Base-by-base conservation (phyloP, 2,888 invertebrate species). In the Parascotia fuliginaria region DNA sequence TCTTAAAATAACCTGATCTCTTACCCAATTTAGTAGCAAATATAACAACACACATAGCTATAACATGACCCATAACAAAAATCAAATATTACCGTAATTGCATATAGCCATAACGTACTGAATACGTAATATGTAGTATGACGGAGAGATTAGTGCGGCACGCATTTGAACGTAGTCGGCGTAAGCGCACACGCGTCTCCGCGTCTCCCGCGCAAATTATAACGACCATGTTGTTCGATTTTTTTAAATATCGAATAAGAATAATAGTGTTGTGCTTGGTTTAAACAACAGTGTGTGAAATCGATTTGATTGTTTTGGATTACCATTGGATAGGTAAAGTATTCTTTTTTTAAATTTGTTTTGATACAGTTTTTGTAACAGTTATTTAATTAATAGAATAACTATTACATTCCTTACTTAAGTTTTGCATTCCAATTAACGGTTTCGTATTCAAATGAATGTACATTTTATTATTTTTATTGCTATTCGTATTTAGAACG, bases 31-130 rank as follows among this genome's bases (percentile, higher is more conserved):
- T n/a, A n/a, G n/a, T n/a, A n/a, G n/a, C n/a, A n/a, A n/a, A n/a
- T n/a, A n/a, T 11, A 31, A 13, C 12, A 31, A 1, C 31, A 31
- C 28, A 13, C 31, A 9, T 19, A 31, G 19, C 13, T 19, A 12
- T 11, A 3, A 42, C 37, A 40, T 42, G 57, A 58, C 49, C 67
- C 40, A 47, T 48, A 40, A 49, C 46, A 60, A 55, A 62, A 55
- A 59, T 55, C 44, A 59, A 57, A 63, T 56, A 60, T 63, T 66
- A 68, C 63, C 66, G 68, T 64, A 69, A 61, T 47, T 69, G 50
- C 65, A 56, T 63, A 60, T 65, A 61, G 79, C 72, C 77, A 79
- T 83, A 85, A 83, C 76, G 86, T 82, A 77, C 81, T 24, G 24
- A 3, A 1, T 76, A 72, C 73, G 81, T 82, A 83, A 86, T 73